Conservation (phyloP, 2,797 vertebrate species). For the Cossypha polioptera region DNA sequence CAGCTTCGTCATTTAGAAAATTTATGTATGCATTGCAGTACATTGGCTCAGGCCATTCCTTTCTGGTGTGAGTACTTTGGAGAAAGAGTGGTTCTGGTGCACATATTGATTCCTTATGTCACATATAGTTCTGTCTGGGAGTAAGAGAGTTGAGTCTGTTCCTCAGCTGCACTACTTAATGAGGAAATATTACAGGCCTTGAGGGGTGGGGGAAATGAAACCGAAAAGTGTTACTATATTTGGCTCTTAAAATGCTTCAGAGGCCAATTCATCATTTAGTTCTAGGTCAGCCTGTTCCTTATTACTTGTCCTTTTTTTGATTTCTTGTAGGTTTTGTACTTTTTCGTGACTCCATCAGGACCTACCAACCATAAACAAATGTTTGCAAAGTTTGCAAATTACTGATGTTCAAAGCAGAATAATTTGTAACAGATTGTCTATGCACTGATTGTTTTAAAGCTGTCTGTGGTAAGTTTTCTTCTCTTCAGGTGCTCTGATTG, state of each 20-base stretch:
- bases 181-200: not conserved
- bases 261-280: not conserved
- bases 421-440: not conserved
- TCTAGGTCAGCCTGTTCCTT: not conserved
- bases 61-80: not conserved
- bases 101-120: not conserved
- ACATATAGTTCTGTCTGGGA: not conserved
- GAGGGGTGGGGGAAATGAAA: not conserved
- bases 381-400: not conserved
- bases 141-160: not conserved
- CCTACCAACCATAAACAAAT: not conserved
- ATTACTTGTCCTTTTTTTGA: not conserved
- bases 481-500: not conserved
- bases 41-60: not conserved
- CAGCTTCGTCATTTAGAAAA: not conserved
- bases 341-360: not conserved
- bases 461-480: not conserved
- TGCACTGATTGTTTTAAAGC: not conserved
- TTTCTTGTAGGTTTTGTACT: not conserved
- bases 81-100: not conserved
- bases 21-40: not conserved
- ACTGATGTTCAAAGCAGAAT: not conserved
- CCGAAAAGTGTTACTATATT: not conserved
- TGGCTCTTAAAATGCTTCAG: not conserved
- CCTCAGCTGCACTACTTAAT: not conserved